Conservation (phyloP, 37 sponge, comb jelly and placozoan genomes). For the Axinella damicornis region DNA sequence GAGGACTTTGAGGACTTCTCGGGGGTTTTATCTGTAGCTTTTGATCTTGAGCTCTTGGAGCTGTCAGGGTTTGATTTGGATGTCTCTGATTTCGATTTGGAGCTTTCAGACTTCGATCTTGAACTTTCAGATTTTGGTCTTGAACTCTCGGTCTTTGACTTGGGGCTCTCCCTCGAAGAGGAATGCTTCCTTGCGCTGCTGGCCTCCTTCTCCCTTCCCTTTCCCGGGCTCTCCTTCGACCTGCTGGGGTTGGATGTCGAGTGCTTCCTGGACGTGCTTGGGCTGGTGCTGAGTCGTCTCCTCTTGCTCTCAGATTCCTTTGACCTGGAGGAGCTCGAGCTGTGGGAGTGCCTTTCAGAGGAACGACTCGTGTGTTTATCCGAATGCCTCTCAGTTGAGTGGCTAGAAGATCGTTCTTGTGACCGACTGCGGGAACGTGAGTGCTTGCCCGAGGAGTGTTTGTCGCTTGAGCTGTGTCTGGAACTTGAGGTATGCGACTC, state of each 20-base stretch:
- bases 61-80: neutral
- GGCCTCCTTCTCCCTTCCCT: neutral
- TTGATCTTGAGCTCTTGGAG: neutral
- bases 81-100: too few species aligned
- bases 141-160: too few species aligned
- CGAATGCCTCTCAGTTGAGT: constrained; percentile 9
- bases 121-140: neutral
- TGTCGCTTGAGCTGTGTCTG: constrained; percentile 1
- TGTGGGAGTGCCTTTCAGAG: constrained; percentile 4
- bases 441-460: constrained; percentile 9
- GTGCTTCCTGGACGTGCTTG: constrained; percentile 8
- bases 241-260: neutral
- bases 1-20: neutral
- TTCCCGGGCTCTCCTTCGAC: neutral
- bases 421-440: neutral
- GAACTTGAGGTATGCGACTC: neutral
- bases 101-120: too few species aligned
- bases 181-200: neutral
- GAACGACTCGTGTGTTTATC: neutral
- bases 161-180: neutral
- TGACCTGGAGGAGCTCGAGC: constrained; percentile 19
- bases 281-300: neutral
- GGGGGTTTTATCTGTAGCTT: neutral
- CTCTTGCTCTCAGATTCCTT: neutral
- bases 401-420: neutral